Percentiles rank a stretch among this genome's conserved stretches.
Evolutionary conservation across 2,888 invertebrate species (phyloP).

Genomic region (Caenorhabditis zanzibari): DNA sequence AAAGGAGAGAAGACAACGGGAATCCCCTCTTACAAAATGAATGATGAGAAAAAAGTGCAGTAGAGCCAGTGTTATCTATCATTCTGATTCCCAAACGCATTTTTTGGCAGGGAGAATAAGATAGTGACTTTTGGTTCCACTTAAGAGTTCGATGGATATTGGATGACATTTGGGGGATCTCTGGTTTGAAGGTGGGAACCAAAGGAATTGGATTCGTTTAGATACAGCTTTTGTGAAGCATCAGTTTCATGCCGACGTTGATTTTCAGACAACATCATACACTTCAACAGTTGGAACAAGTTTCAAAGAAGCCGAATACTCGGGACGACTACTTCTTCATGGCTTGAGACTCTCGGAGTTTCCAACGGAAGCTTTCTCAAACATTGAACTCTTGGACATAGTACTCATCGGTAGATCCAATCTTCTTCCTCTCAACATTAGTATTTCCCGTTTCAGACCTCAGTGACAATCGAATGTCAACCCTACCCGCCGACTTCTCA

Average conservation of each 20-base stretch:
- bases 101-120: background rate
- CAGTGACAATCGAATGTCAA: constrained; percentile 68
- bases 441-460: constrained; percentile 63
- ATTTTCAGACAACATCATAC: constrained; percentile 61
- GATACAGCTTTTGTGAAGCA: too few relatives aligned
- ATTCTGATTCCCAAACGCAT: constrained; percentile 52
- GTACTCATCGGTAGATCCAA: constrained; percentile 55
- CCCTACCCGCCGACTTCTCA: constrained; percentile 67
- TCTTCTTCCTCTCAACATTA: background rate
- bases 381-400: constrained; percentile 60
- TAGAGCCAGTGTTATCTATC: constrained; percentile 42
- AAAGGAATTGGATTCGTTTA: too few relatives aligned
- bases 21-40: constrained; percentile 50
- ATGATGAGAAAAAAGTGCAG: constrained; percentile 57
- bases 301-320: constrained; percentile 66
- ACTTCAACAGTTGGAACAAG: constrained; percentile 57
- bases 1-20: background rate
- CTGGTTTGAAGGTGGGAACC: too few relatives aligned
- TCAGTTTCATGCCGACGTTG: too few relatives aligned
- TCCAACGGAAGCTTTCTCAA: constrained; percentile 57
- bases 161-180: background rate
- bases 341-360: constrained; percentile 62
- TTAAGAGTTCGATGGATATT: background rate
- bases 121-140: background rate
- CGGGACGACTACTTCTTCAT: constrained; percentile 60